These are phyloP conservation scores for Bombyx mandarina DNA, from an alignment of 1,140 invertebrate species.

Conservation along the genomic window DNA sequence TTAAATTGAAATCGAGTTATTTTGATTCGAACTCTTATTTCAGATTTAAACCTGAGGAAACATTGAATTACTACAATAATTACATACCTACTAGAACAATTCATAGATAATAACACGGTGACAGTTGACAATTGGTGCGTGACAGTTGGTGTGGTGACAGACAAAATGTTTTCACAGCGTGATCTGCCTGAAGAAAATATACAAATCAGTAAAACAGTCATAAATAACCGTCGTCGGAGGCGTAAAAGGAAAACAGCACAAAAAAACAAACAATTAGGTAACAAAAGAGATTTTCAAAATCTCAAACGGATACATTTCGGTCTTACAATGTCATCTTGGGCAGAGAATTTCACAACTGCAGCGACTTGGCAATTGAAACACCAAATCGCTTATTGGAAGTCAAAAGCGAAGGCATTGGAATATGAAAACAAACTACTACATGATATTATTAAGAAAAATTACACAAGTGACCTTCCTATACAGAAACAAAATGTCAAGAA, in stretches of 20 bases:
- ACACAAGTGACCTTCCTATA: not conserved
- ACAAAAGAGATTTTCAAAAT: slow-evolving; percentile 14
- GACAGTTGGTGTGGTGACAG: not conserved
- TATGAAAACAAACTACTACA: slow-evolving; percentile 76
- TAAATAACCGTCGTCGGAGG: slow-evolving; percentile 14
- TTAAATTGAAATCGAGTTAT: no score
- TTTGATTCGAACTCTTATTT: no score
- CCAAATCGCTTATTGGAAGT: slow-evolving; percentile 77
- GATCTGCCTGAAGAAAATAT: slow-evolving; percentile 15
- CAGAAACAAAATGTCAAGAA: slow-evolving; percentile 10
- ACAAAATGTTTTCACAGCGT: slow-evolving; percentile 17
- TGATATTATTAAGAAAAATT: slow-evolving; percentile 56
- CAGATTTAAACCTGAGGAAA: no score
- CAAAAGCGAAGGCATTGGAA: slow-evolving; percentile 74
- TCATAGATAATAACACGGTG: not conserved
- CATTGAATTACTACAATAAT: no score
- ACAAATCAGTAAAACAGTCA: slow-evolving; percentile 10
- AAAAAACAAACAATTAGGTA: slow-evolving; percentile 11
- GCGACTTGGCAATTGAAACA: slow-evolving; percentile 70
- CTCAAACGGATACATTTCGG: slow-evolving; percentile 20
- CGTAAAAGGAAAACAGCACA: slow-evolving; percentile 16
- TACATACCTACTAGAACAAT: no score
- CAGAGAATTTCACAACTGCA: slow-evolving; percentile 42
- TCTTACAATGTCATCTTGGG: slow-evolving; percentile 48
- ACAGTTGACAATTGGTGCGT: slow-evolving; percentile 1